Percentiles rank a stretch among this genome's conserved stretches.
phyloP scores from a whole-genome alignment of 2,797 vertebrate genomes.

The Benthosema pterotum region DNA sequence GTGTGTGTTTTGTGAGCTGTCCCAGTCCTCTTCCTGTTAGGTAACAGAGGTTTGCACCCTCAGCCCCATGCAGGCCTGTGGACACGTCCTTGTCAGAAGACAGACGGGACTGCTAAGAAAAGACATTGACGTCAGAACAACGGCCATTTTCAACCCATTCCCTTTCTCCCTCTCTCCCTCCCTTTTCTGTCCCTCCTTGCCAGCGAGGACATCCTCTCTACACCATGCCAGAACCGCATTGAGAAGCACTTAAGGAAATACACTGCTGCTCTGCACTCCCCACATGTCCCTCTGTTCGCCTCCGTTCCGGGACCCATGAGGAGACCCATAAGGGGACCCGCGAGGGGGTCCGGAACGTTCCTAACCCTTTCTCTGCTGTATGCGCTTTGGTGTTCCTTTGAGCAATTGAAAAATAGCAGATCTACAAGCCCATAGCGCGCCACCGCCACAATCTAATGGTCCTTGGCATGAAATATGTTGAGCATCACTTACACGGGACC shows the following conservation, averaged over 20 bases:
- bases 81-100: constrained; percentile 52
- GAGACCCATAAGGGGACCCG: too few relatives aligned
- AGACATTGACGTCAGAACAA: constrained; percentile 50
- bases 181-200: constrained; percentile 32
- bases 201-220: constrained; percentile 47
- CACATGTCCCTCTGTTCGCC: constrained; percentile 15
- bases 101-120: constrained; percentile 45
- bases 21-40: constrained; percentile 20
- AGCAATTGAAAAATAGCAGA: too few relatives aligned
- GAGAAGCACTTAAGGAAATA: constrained; percentile 66
- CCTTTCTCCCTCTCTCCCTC: constrained; percentile 11
- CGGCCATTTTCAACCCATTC: constrained; percentile 1
- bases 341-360: too few relatives aligned
- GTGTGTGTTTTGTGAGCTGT: not conserved
- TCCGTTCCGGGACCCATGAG: too few relatives aligned
- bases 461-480: too few relatives aligned
- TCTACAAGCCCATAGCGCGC: too few relatives aligned
- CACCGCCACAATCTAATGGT: too few relatives aligned
- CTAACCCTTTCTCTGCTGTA: too few relatives aligned
- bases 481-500: too few relatives aligned
- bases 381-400: too few relatives aligned
- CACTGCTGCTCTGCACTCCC: constrained; percentile 21
- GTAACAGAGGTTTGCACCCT: constrained; percentile 44
- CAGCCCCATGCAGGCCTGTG: constrained; percentile 45
- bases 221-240: constrained; percentile 56